phyloP scores from a whole-genome alignment of 2,113 vertebrate species.

The Chaetodon trifascialis region DNA sequence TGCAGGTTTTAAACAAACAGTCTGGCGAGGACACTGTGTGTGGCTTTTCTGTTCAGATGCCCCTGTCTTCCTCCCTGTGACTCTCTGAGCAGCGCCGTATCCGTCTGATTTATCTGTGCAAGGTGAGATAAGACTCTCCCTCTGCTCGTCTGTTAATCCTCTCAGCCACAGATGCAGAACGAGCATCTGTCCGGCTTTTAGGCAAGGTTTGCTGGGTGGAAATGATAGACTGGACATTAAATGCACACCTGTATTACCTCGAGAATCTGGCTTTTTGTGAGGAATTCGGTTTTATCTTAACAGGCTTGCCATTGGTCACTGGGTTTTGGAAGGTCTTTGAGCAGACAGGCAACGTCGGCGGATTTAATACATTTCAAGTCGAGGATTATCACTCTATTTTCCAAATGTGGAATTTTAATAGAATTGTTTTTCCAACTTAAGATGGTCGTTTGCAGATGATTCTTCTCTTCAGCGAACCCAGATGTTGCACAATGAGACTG shows the following conservation, averaged over 20 bases:
- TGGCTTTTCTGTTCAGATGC: conserved; percentile 67
- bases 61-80: conserved; percentile 42
- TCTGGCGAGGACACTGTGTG: conserved; percentile 52
- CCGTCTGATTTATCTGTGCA: conserved; percentile 81
- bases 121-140: conserved; percentile 80
- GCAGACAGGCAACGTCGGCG: not conserved
- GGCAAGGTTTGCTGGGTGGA: conserved; percentile 53
- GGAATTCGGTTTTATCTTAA: conserved; percentile 45
- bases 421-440: not conserved
- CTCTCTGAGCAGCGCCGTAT: conserved; percentile 62
- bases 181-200: conserved; percentile 49
- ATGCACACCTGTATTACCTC: conserved; percentile 28
- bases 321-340: conserved; percentile 21
- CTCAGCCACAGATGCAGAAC: conserved; percentile 68
- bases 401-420: conserved; percentile 8
- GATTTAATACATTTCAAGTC: conserved; percentile 36
- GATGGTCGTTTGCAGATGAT: not conserved
- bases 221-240: conserved; percentile 41
- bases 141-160: conserved; percentile 76
- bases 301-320: conserved; percentile 23
- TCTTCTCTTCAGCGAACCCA: not conserved
- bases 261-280: conserved; percentile 22
- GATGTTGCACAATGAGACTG: not conserved
- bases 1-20: conserved; percentile 73
- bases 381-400: not conserved